phyloP scores from a whole-genome alignment of 2,888 invertebrate genomes.

The Agrotis puta region DNA sequence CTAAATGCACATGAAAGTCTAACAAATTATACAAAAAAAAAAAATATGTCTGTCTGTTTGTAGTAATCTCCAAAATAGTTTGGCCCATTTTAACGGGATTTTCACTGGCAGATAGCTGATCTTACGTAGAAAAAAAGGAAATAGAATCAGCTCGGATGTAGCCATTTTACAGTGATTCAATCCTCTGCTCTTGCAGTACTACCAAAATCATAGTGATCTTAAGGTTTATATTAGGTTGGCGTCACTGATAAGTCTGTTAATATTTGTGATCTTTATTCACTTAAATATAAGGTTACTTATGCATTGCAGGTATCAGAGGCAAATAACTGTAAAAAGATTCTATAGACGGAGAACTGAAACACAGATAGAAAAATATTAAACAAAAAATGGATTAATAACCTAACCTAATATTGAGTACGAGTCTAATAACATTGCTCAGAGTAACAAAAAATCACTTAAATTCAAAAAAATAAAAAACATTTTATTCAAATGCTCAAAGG shows the following conservation, averaged over 20 bases:
- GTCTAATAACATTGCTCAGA: background rate
- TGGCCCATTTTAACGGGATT: no score
- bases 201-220: background rate
- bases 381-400: no score
- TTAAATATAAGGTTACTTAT: background rate
- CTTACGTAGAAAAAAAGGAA: no score
- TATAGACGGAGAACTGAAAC: no score
- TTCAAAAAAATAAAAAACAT: background rate
- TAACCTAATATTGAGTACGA: background rate
- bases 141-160: background rate
- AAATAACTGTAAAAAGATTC: background rate
- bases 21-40: no score
- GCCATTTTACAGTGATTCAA: background rate
- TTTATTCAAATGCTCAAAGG: no score
- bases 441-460: background rate
- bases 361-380: no score
- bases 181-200: background rate
- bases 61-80: no score
- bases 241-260: background rate
- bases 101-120: no score
- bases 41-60: no score
- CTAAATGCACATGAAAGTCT: no score
- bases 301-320: background rate
- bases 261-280: background rate
- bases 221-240: background rate